phyloP scores from a whole-genome alignment of 2,888 invertebrate species.

The Dryadula phaetusa region DNA sequence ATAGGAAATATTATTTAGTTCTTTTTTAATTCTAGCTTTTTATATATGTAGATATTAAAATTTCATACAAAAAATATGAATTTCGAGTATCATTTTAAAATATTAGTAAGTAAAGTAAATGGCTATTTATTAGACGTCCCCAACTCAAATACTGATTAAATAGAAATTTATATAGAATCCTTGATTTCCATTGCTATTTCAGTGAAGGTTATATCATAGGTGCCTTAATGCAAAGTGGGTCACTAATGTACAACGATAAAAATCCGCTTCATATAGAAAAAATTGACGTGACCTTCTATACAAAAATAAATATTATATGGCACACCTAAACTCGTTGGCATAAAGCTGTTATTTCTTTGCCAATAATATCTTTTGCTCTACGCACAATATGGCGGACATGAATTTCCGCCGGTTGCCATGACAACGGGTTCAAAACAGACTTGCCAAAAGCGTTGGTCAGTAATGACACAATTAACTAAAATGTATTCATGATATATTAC shows the following conservation, averaged over 20 bases:
- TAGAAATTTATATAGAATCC: background rate
- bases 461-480: constrained; percentile 68
- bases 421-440: constrained; percentile 67
- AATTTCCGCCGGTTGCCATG: constrained; percentile 69
- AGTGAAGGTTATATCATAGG: constrained; percentile 25
- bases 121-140: background rate
- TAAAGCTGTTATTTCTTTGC: constrained; percentile 40
- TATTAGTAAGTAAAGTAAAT: background rate
- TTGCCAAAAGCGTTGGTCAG: constrained; percentile 67
- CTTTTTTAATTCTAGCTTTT: background rate
- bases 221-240: constrained; percentile 35
- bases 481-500: constrained; percentile 68
- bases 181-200: constrained; percentile 19
- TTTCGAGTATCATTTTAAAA: background rate
- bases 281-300: constrained; percentile 42
- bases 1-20: background rate
- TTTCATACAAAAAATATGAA: no score
- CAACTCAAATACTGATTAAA: background rate
- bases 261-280: constrained; percentile 40
- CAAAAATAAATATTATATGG: constrained; percentile 24
- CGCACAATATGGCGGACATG: constrained; percentile 35
- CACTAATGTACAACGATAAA: constrained; percentile 39
- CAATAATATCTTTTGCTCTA: constrained; percentile 27
- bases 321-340: constrained; percentile 26
- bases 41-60: background rate